phyloP scores from a whole-genome alignment of 2,113 vertebrate genomes.

The Propithecus coquereli region DNA sequence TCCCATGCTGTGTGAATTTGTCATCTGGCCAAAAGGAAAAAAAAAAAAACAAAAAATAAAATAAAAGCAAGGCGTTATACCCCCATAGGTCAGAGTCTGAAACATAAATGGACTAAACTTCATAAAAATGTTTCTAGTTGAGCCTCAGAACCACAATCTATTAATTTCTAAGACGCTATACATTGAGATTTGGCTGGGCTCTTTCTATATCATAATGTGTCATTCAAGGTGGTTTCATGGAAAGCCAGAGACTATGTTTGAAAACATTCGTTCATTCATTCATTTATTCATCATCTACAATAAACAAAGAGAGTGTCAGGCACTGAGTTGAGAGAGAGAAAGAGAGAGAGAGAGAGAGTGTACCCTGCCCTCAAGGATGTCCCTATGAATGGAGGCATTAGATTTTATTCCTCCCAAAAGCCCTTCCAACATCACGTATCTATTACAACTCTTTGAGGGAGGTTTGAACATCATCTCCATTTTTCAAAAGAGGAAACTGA shows the following conservation, averaged over 20 bases:
- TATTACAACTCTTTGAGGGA: neutral
- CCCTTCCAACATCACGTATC: neutral
- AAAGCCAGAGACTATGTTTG: neutral
- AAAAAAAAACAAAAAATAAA: neutral
- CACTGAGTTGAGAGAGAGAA: neutral
- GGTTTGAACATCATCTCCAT: neutral
- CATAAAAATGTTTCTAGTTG: neutral
- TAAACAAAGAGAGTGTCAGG: neutral
- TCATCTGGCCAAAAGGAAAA: slow-evolving; percentile 8
- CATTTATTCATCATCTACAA: neutral
- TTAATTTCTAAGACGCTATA: neutral
- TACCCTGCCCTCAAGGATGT: neutral
- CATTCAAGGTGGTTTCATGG: neutral
- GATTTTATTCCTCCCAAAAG: neutral
- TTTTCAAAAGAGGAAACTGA: neutral
- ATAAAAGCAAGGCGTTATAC: neutral
- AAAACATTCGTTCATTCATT: neutral
- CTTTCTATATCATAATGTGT: neutral
- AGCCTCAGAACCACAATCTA: neutral
- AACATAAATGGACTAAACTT: neutral
- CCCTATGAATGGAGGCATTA: neutral
- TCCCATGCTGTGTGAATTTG: neutral
- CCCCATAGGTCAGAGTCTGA: neutral
- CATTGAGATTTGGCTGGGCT: neutral
- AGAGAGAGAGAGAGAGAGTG: too few species aligned